Evolutionary conservation across 2,113 vertebrate genomes (phyloP).

Genomic region (Microtus ochrogaster): DNA sequence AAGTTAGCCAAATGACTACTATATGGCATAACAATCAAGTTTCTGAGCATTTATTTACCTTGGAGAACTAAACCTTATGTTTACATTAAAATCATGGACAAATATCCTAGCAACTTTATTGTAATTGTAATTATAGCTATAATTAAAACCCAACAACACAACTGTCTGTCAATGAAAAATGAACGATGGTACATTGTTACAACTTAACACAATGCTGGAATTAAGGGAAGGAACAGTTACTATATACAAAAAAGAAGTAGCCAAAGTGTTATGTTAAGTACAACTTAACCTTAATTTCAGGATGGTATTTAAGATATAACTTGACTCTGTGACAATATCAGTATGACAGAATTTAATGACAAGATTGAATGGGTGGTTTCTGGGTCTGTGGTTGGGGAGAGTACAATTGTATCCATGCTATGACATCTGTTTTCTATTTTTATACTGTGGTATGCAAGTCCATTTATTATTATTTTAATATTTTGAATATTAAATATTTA

Average conservation of each 20-base stretch:
- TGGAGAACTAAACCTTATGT: background rate
- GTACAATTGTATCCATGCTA: background rate
- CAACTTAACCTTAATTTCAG: background rate
- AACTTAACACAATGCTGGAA: background rate
- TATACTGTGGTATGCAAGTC: background rate
- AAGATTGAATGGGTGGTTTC: rapidly evolving
- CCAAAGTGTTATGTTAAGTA: background rate
- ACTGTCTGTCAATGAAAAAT: background rate
- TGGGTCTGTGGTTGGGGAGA: background rate
- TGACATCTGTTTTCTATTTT: background rate
- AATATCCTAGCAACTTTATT: background rate
- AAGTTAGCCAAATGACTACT: background rate
- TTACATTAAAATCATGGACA: background rate
- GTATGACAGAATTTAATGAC: too few relatives aligned
- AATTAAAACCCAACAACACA: background rate
- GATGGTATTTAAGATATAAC: background rate
- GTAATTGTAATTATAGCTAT: background rate
- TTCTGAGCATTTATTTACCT: background rate
- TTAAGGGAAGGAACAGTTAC: background rate
- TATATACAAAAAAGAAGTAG: background rate
- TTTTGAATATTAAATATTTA: background rate
- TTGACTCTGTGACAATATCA: background rate
- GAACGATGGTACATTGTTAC: background rate
- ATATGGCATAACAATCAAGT: background rate
- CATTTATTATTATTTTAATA: background rate